A percentile compares a stretch with the other conserved stretches of the same genome.
Evolutionary conservation across 2,797 vertebrate genomes (phyloP).

Genomic region (Parauchenoglanis punctatus): DNA sequence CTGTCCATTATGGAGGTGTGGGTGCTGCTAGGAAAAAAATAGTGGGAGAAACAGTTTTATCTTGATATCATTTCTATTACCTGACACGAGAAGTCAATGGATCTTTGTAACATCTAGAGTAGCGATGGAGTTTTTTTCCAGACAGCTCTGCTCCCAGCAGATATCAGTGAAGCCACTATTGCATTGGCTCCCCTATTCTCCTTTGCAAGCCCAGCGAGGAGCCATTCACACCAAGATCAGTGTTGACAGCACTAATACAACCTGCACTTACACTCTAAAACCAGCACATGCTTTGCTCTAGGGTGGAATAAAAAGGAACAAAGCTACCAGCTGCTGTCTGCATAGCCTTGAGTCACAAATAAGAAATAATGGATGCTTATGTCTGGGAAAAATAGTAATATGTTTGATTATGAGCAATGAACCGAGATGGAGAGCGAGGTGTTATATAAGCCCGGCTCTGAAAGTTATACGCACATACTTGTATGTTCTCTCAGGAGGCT

Average conservation of each 20-base stretch:
- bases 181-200: neutral
- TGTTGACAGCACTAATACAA: constrained; percentile 74
- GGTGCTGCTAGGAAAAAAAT: constrained; percentile 42
- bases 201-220: constrained; percentile 28
- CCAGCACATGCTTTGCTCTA: constrained; percentile 67
- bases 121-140: constrained; percentile 60
- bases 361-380: constrained; percentile 32
- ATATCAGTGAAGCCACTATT: constrained; percentile 41
- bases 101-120: constrained; percentile 73
- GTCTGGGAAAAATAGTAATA: constrained; percentile 47
- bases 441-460: constrained; percentile 10
- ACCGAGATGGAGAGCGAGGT: neutral
- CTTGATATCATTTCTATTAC: constrained; percentile 69
- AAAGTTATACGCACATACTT: neutral
- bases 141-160: constrained; percentile 59
- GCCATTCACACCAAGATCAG: constrained; percentile 57
- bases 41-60: constrained; percentile 58
- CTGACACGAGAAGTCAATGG: constrained; percentile 60
- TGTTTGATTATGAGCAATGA: constrained; percentile 52
- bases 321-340: constrained; percentile 71
- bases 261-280: constrained; percentile 67
- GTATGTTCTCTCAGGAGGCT: constrained; percentile 15
- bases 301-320: constrained; percentile 73
- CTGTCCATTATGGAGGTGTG: constrained; percentile 45
- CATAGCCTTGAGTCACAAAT: constrained; percentile 60